Evolutionary conservation across 2,797 vertebrate genomes (phyloP).

Genomic region (Streptopelia turtur): DNA sequence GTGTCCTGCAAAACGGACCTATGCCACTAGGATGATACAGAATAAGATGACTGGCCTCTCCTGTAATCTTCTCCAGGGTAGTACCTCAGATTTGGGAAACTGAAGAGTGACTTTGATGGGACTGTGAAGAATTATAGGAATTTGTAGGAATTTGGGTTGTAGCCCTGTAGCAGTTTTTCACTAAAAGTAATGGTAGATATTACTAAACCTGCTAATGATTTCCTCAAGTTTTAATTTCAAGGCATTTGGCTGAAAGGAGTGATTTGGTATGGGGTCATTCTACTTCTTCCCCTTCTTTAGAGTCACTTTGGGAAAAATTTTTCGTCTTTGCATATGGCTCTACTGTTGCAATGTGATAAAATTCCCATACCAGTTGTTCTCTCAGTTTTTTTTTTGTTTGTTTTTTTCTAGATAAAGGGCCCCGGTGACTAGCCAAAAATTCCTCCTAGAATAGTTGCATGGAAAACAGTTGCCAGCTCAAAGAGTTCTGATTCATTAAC

Average conservation of each 20-base stretch:
- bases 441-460: not conserved
- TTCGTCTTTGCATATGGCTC: not conserved
- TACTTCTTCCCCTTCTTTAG: not conserved
- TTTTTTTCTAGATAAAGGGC: not conserved
- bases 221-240: conserved; percentile 16
- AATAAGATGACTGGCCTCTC: not conserved
- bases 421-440: conserved; percentile 21
- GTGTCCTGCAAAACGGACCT: not conserved
- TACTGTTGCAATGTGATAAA: not conserved
- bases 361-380: not conserved
- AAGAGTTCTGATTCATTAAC: conserved; percentile 32
- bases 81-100: not conserved
- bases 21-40: not conserved
- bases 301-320: not conserved
- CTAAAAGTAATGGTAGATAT: not conserved
- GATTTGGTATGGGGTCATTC: not conserved
- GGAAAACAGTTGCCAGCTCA: not conserved
- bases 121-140: not conserved
- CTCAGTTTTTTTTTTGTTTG: not conserved
- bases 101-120: not conserved
- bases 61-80: not conserved
- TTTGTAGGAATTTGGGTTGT: not conserved
- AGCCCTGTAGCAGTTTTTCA: not conserved
- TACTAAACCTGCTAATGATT: not conserved
- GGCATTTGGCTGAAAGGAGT: not conserved